A percentile compares a stretch with the other conserved stretches of the same genome.
phyloP scores from a whole-genome alignment of 2,113 vertebrate genomes.

The Corythaeola cristata region DNA sequence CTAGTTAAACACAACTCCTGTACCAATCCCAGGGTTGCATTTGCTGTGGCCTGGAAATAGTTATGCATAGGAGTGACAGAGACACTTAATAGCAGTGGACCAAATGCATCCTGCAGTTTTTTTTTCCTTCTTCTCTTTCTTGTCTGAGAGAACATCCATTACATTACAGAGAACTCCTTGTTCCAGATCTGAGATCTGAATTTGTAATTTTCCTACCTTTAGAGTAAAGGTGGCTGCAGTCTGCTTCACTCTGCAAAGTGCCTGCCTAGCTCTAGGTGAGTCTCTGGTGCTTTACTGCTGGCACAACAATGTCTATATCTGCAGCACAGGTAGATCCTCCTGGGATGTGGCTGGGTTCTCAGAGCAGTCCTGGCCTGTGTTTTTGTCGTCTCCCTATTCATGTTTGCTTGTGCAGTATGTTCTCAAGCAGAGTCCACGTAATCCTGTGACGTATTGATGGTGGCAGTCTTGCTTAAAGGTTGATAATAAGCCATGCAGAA shows the following conservation, averaged over 20 bases:
- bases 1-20: not conserved
- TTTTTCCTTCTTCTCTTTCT: not conserved
- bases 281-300: not conserved
- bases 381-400: not conserved
- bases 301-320: not conserved
- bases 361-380: not conserved
- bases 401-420: not conserved
- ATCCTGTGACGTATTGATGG: not conserved
- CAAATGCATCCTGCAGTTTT: not conserved
- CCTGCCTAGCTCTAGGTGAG: not conserved
- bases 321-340: not conserved
- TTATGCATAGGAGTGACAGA: not conserved
- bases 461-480: not conserved
- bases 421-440: not conserved
- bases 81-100: not conserved
- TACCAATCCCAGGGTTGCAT: not conserved
- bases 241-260: not conserved
- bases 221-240: not conserved
- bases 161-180: not conserved
- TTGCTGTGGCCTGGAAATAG: not conserved
- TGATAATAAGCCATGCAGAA: not conserved
- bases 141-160: not conserved
- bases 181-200: not conserved
- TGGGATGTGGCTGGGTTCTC: not conserved
- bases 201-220: not conserved